phyloP scores from a whole-genome alignment of 2,888 invertebrate species.

The Lithophane semibrunnea region DNA sequence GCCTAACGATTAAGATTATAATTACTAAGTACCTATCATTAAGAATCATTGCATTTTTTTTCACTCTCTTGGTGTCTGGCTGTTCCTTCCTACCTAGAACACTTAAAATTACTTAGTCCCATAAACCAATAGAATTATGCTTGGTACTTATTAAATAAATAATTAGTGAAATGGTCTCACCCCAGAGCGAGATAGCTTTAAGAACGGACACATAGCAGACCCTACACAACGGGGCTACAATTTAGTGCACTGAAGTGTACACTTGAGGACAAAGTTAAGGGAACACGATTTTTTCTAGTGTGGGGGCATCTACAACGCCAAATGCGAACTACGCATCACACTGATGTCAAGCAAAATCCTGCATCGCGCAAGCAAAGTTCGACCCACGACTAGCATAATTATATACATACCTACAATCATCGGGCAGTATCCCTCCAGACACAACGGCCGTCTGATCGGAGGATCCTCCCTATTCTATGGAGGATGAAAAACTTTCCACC shows the following conservation, averaged over 20 bases:
- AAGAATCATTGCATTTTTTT: not conserved
- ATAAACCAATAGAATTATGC: not conserved
- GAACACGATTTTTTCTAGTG: not conserved
- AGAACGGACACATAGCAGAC: constrained; percentile 60
- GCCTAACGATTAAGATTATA: too few species aligned
- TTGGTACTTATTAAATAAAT: constrained; percentile 10
- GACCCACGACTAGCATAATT: not conserved
- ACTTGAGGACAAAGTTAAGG: constrained; percentile 8
- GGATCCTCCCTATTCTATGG: too few species aligned
- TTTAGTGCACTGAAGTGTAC: constrained; percentile 66
- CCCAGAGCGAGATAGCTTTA: constrained; percentile 20
- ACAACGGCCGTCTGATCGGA: not conserved
- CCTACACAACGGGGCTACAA: constrained; percentile 45
- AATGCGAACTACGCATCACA: not conserved
- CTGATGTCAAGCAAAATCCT: not conserved
- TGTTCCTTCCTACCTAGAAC: too few species aligned
- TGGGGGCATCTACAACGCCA: not conserved
- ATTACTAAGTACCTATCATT: too few species aligned
- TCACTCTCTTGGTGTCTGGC: not conserved
- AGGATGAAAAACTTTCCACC: too few species aligned
- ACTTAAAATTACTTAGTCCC: not conserved
- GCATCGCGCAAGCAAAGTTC: not conserved
- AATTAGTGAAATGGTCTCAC: constrained; percentile 31
- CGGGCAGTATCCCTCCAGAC: too few species aligned
- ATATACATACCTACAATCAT: too few species aligned